Conservation (phyloP, 2,797 vertebrate species). For the Anguilla megastoma region DNA sequence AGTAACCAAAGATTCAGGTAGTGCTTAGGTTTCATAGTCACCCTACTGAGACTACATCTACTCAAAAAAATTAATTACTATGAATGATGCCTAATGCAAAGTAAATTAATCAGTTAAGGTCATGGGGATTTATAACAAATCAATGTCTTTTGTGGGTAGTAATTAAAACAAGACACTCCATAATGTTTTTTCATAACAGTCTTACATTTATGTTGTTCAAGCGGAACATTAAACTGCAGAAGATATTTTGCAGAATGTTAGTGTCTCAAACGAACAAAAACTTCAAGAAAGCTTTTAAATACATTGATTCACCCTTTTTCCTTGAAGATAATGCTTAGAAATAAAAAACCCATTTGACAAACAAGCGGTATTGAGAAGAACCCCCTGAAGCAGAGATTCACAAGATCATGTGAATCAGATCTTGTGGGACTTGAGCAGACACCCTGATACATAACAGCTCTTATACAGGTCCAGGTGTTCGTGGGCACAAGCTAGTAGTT, state of each 20-base stretch:
- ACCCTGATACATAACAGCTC: not conserved
- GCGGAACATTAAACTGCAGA: not conserved
- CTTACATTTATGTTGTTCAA: not conserved
- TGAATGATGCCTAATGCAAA: not conserved
- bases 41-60: not conserved
- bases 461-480: not conserved
- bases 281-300: not conserved
- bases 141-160: not conserved
- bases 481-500: not conserved
- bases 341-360: not conserved
- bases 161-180: not conserved
- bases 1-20: not conserved
- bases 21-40: not conserved
- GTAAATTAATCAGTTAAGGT: not conserved
- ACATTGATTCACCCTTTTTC: not conserved
- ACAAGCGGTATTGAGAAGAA: not conserved
- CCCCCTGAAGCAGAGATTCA: not conserved
- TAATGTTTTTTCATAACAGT: not conserved
- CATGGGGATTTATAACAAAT: not conserved
- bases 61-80: not conserved
- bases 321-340: constrained; percentile 1
- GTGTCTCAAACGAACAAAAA: not conserved
- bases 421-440: not conserved
- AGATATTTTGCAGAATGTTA: not conserved
- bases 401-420: not conserved